phyloP scores from a whole-genome alignment of 2,797 vertebrate species.

The Bryconaethiops microstoma region DNA sequence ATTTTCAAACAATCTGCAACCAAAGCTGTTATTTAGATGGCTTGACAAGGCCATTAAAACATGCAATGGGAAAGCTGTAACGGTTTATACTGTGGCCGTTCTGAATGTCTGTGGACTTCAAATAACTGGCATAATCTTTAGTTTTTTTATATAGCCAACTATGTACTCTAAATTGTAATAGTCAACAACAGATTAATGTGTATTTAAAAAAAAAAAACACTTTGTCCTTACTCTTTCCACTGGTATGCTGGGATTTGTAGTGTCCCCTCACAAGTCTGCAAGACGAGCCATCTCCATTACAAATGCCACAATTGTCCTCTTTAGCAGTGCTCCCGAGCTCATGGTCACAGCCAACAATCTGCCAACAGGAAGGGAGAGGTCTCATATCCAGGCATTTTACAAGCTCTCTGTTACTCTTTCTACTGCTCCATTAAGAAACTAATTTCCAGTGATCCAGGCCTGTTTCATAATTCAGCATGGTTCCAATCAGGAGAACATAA shows the following conservation, averaged over 20 bases:
- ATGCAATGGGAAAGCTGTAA: background rate
- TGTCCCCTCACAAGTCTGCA: conserved; percentile 94
- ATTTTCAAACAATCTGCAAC: conserved; percentile 18
- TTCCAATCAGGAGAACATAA: conserved; percentile 19
- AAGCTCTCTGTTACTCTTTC: conserved; percentile 3
- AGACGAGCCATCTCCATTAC: conserved; percentile 93
- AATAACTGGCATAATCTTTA: background rate
- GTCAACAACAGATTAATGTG: background rate
- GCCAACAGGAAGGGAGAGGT: conserved; percentile 43
- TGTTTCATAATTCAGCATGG: conserved; percentile 12
- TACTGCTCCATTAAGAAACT: background rate
- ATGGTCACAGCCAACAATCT: conserved; percentile 97
- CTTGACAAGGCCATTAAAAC: conserved; percentile 29
- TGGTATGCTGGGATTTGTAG: conserved; percentile 91
- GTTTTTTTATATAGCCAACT: background rate
- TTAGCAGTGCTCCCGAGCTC: conserved; percentile 92
- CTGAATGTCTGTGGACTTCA: background rate
- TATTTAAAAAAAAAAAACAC: background rate
- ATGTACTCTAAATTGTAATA: too few relatives aligned
- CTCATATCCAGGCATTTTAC: conserved; percentile 6
- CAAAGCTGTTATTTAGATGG: conserved; percentile 31
- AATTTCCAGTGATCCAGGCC: conserved; percentile 11
- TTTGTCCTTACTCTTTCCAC: conserved; percentile 86
- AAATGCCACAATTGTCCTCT: conserved; percentile 96
- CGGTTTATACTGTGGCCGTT: background rate